Conservation (phyloP, 53 echinoderm and acorn worm genomes). For the Glandiceps talaboti region DNA sequence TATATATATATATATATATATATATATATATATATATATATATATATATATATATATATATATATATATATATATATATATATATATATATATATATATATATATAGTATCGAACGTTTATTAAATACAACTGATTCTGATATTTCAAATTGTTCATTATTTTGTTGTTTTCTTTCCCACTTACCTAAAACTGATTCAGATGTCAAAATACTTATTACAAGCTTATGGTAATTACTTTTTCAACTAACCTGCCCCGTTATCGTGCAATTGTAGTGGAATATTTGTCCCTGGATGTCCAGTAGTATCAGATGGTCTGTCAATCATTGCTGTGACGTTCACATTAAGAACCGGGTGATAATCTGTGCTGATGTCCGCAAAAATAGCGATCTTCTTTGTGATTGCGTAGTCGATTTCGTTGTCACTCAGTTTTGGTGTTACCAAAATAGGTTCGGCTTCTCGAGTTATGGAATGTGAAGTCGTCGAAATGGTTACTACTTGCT, state of each 20-base stretch:
- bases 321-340: slow-evolving; percentile 35
- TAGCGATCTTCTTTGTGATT: slow-evolving; percentile 21
- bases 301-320: slow-evolving; percentile 20
- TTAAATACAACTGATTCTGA: too few species aligned
- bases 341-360: slow-evolving; percentile 36
- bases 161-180: too few species aligned
- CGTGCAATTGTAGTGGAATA: slow-evolving; percentile 18
- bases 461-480: slow-evolving; percentile 32
- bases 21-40: too few species aligned
- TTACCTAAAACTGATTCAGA: too few species aligned
- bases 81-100: too few species aligned
- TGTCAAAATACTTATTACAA: too few species aligned
- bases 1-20: too few species aligned
- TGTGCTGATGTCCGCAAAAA: slow-evolving; percentile 35
- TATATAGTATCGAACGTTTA: too few species aligned
- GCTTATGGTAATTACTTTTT: too few species aligned
- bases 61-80: too few species aligned
- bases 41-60: too few species aligned
- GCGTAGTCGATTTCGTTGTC: slow-evolving; percentile 22
- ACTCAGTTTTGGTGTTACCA: slow-evolving; percentile 43
- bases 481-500: slow-evolving; percentile 21
- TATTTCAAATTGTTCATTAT: too few species aligned
- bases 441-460: slow-evolving; percentile 31
- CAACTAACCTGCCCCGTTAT: slow-evolving; percentile 51
- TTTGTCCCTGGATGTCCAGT: not conserved